Conservation (phyloP, 2,797 vertebrate species). For the Urophycis tenuis region DNA sequence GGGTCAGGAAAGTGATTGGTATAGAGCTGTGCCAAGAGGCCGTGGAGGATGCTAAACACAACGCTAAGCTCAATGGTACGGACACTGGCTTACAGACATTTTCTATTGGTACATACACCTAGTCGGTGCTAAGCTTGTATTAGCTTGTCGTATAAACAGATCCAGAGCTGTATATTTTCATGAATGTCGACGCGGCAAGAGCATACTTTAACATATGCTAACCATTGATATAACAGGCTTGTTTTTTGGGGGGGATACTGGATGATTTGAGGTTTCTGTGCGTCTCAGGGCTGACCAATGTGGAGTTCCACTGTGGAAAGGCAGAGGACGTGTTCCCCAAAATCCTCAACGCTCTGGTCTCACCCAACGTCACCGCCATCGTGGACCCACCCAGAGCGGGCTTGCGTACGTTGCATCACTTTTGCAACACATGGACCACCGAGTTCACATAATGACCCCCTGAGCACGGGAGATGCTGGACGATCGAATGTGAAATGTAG, state of each 20-base stretch:
- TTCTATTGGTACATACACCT: too few species aligned
- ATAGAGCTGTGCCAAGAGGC: slow-evolving; percentile 93
- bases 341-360: slow-evolving; percentile 76
- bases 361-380: slow-evolving; percentile 78
- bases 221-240: not conserved
- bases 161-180: not conserved
- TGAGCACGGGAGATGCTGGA: not conserved
- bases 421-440: not conserved
- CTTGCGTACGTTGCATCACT: slow-evolving; percentile 76
- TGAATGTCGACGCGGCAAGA: not conserved
- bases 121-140: not conserved
- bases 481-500: not conserved
- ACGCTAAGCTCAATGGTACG: slow-evolving; percentile 84
- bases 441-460: not conserved
- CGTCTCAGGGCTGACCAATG: slow-evolving; percentile 77
- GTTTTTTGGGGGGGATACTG: not conserved
- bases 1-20: slow-evolving; percentile 90
- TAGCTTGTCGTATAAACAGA: not conserved
- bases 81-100: not conserved
- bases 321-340: slow-evolving; percentile 88
- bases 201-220: not conserved
- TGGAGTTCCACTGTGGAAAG: slow-evolving; percentile 90
- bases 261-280: not conserved
- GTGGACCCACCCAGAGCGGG: slow-evolving; percentile 93
- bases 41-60: slow-evolving; percentile 87